Conservation (phyloP, 1,140 invertebrate species). For the Drosophila tropicalis region DNA sequence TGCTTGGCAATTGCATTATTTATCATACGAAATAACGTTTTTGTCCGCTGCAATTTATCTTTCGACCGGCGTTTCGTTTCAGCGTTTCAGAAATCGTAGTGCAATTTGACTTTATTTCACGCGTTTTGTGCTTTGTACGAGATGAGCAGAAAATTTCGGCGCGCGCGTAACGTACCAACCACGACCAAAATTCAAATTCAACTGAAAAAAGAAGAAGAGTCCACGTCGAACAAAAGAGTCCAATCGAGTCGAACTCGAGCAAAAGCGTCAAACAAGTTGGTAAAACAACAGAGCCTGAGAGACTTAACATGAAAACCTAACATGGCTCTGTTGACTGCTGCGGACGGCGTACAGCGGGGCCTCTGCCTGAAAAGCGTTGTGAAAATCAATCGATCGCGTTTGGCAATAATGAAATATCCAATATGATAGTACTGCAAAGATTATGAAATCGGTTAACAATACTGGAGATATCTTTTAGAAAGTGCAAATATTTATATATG, state of each 20-base stretch:
- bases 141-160: constrained; percentile 15
- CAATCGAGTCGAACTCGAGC: too few species aligned
- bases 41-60: background rate
- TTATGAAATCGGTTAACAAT: too few species aligned
- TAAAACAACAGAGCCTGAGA: too few species aligned
- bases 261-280: too few species aligned
- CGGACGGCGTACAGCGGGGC: too few species aligned
- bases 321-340: constrained; percentile 29
- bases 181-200: constrained; percentile 26
- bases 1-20: constrained; percentile 48
- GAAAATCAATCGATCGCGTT: too few species aligned
- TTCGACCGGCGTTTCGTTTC: constrained; percentile 18
- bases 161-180: constrained; percentile 44
- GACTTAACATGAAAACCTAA: background rate
- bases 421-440: too few species aligned
- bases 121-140: background rate
- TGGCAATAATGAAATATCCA: too few species aligned
- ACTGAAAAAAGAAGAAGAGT: constrained; percentile 4
- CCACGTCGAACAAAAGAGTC: background rate
- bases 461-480: too few species aligned
- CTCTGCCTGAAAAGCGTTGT: too few species aligned
- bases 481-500: too few species aligned
- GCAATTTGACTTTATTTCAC: constrained; percentile 14
- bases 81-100: constrained; percentile 22
- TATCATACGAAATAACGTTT: constrained; percentile 10